Percentiles rank a stretch among this genome's conserved stretches.
Conservation (phyloP, 2,888 invertebrate species). For the Herminia tarsipennalis region DNA sequence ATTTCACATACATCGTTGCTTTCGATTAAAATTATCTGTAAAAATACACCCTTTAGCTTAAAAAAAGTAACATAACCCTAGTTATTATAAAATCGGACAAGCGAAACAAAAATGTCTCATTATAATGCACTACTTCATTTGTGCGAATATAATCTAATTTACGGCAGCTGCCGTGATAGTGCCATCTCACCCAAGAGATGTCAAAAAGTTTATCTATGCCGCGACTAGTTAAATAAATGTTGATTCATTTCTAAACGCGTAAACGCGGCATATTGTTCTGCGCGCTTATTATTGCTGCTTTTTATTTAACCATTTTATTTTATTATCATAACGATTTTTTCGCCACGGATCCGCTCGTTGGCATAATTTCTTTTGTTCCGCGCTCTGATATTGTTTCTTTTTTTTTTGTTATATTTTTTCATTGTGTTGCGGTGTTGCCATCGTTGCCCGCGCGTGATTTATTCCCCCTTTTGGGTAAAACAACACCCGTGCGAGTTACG, state of each 20-base stretch:
- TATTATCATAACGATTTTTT: slow-evolving; percentile 84
- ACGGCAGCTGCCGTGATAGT: slow-evolving; percentile 70
- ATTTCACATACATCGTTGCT: slow-evolving; percentile 24
- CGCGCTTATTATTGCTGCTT: slow-evolving; percentile 75
- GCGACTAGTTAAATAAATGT: slow-evolving; percentile 75
- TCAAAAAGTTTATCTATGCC: slow-evolving; percentile 74
- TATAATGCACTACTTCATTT: slow-evolving; percentile 75
- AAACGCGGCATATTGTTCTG: slow-evolving; percentile 77
- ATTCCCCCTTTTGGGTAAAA: slow-evolving; percentile 83
- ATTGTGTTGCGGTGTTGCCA: slow-evolving; percentile 73
- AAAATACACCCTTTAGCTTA: slow-evolving; percentile 34
- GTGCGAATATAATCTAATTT: slow-evolving; percentile 71
- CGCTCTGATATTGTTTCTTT: slow-evolving; percentile 79
- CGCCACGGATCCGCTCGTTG: slow-evolving; percentile 74
- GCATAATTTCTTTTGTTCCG: slow-evolving; percentile 84
- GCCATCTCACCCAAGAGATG: slow-evolving; percentile 57
- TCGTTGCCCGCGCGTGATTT: slow-evolving; percentile 75
- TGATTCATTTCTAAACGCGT: slow-evolving; percentile 71
- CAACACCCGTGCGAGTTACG: slow-evolving; percentile 84
- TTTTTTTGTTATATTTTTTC: slow-evolving; percentile 71
- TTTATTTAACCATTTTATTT: slow-evolving; percentile 81
- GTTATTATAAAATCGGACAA: slow-evolving; percentile 61
- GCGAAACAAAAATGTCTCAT: slow-evolving; percentile 72
- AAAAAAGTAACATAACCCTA: slow-evolving; percentile 49
- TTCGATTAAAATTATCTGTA: slow-evolving; percentile 21